A percentile compares a stretch with the other conserved stretches of the same genome.
Evolutionary conservation across 2,113 vertebrate species (phyloP).

Genomic region (Calyptomena viridis): DNA sequence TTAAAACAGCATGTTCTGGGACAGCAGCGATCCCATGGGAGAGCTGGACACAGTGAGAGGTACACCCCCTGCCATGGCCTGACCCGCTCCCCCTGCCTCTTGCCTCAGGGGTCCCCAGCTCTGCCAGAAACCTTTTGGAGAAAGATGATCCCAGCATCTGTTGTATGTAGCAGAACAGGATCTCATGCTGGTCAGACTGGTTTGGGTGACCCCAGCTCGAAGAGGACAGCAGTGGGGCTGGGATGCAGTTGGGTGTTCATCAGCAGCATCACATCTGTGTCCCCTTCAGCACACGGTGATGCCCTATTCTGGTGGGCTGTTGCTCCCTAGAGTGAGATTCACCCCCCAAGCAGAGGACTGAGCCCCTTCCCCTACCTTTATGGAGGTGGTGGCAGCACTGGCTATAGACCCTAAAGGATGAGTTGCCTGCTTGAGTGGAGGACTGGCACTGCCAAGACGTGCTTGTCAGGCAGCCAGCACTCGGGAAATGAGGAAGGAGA

Average conservation of each 20-base stretch:
- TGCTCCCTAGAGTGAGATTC: neutral
- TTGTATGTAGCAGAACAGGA: neutral
- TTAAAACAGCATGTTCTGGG: constrained; percentile 55
- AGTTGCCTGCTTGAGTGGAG: neutral
- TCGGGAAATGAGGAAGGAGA: neutral
- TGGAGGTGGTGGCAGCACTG: neutral
- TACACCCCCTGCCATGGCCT: rapidly evolving
- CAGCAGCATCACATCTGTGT: neutral
- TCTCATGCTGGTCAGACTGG: neutral
- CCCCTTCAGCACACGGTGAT: neutral
- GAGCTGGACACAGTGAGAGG: neutral
- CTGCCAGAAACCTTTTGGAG: neutral
- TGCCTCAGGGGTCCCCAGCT: neutral
- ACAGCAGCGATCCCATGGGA: neutral
- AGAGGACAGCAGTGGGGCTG: neutral
- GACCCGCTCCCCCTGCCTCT: neutral
- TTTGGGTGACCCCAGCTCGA: neutral
- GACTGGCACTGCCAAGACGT: neutral
- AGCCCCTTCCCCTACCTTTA: neutral
- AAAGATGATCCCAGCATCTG: neutral
- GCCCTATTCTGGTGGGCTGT: neutral
- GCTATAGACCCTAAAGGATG: neutral
- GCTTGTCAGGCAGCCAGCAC: neutral
- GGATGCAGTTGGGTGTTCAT: neutral
- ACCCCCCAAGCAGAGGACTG: neutral